Evolutionary conservation across 2,797 vertebrate genomes (phyloP).

Genomic region (Spondyliosoma cantharus): DNA sequence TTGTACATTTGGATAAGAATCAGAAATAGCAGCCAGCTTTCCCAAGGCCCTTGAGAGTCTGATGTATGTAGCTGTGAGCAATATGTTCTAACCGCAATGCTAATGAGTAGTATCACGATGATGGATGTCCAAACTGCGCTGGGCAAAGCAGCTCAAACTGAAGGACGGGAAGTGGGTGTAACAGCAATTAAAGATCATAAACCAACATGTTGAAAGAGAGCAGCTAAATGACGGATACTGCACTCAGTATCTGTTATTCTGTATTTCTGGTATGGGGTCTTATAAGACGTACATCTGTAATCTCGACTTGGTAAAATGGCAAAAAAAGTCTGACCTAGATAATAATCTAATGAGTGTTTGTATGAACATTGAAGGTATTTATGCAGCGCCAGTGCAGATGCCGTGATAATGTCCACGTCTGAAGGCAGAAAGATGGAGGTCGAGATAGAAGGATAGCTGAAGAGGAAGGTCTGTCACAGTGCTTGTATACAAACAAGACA

Average conservation of each 20-base stretch:
- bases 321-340: slow-evolving; percentile 41
- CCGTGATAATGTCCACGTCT: slow-evolving; percentile 51
- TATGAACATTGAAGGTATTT: slow-evolving; percentile 57
- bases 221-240: slow-evolving; percentile 16
- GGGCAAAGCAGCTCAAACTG: slow-evolving; percentile 23
- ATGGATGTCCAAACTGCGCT: slow-evolving; percentile 60
- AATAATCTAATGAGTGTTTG: slow-evolving; percentile 56
- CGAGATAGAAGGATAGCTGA: slow-evolving; percentile 42
- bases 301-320: background rate
- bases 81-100: slow-evolving; percentile 51
- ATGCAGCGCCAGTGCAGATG: slow-evolving; percentile 66
- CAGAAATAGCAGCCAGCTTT: slow-evolving; percentile 68
- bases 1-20: slow-evolving; percentile 60
- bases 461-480: slow-evolving; percentile 11
- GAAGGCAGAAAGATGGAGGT: slow-evolving; percentile 59
- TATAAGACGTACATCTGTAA: background rate
- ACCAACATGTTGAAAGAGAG: slow-evolving; percentile 28
- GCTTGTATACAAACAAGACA: slow-evolving; percentile 34
- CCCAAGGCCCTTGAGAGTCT: slow-evolving; percentile 49
- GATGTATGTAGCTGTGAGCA: slow-evolving; percentile 50
- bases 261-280: background rate
- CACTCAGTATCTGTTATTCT: slow-evolving; percentile 14
- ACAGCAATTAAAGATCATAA: slow-evolving; percentile 53
- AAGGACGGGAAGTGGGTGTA: slow-evolving; percentile 57
- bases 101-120: slow-evolving; percentile 66